Conservation (phyloP, 2,888 invertebrate genomes). For the Hirtodrosophila alboralis region DNA sequence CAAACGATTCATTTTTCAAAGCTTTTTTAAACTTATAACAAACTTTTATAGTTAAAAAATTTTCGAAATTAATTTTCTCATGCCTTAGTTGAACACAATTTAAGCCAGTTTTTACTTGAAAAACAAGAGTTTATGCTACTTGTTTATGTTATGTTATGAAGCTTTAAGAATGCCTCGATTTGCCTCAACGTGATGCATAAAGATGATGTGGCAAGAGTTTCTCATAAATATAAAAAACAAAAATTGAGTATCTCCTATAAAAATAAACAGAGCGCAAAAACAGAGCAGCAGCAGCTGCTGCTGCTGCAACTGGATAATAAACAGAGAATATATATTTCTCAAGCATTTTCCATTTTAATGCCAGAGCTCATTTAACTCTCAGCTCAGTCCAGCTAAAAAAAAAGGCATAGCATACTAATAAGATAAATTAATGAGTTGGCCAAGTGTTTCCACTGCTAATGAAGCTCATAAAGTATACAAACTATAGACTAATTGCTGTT, state of each 20-base stretch:
- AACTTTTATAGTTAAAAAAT: too few species aligned
- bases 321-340: not conserved
- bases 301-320: constrained; percentile 2
- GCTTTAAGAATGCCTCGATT: not conserved
- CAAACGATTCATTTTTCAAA: too few species aligned
- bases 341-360: constrained; percentile 3
- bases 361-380: not conserved
- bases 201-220: constrained; percentile 16
- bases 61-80: too few species aligned
- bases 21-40: too few species aligned
- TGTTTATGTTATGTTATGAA: too few species aligned
- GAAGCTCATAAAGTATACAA: constrained; percentile 2
- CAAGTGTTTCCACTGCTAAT: constrained; percentile 16
- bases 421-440: constrained; percentile 38
- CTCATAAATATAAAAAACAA: constrained; percentile 31
- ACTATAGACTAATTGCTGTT: constrained; percentile 12
- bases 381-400: not conserved
- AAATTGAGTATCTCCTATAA: constrained; percentile 20
- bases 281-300: constrained; percentile 18
- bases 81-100: too few species aligned
- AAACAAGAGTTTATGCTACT: too few species aligned
- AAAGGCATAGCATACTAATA: constrained; percentile 49
- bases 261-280: constrained; percentile 9
- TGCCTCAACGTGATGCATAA: constrained; percentile 12
- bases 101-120: too few species aligned